These are phyloP conservation scores for Manis pentadactyla DNA, from an alignment of 2,797 vertebrate species.

Conservation along the genomic window DNA sequence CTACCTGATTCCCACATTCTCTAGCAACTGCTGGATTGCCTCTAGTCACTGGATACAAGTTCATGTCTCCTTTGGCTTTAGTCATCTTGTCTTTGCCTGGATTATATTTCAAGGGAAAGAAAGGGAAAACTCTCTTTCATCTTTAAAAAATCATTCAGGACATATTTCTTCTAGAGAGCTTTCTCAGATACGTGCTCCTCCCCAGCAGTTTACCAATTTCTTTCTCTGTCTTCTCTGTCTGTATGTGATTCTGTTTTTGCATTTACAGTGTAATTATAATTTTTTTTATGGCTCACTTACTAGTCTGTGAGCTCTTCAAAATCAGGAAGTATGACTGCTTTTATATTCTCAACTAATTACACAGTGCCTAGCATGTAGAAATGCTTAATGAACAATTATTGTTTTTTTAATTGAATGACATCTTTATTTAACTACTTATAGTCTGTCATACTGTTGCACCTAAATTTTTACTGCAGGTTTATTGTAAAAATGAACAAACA, in stretches of 20 bases:
- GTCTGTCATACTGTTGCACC: background rate
- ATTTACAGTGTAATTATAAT: background rate
- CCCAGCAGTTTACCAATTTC: background rate
- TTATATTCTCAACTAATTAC: background rate
- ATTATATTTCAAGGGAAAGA: background rate
- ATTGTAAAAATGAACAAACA: slow-evolving; percentile 10
- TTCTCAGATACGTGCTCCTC: background rate
- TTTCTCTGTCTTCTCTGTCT: background rate
- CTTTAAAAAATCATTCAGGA: slow-evolving; percentile 14
- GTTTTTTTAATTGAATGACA: slow-evolving; percentile 22
- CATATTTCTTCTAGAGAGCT: background rate
- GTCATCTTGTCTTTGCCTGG: background rate
- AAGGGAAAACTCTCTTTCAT: background rate
- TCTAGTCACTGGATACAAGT: background rate
- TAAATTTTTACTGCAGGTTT: background rate
- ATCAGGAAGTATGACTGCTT: background rate
- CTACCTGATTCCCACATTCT: background rate
- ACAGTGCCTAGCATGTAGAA: background rate
- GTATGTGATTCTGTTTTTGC: background rate
- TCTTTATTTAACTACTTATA: background rate
- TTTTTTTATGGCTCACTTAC: background rate
- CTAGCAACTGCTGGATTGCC: background rate
- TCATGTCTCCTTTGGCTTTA: background rate
- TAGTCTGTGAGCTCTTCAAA: background rate
- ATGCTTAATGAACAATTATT: slow-evolving; percentile 22